Evolutionary conservation across 2,888 invertebrate genomes (phyloP).

Genomic region (Drosophila paranaensis): DNA sequence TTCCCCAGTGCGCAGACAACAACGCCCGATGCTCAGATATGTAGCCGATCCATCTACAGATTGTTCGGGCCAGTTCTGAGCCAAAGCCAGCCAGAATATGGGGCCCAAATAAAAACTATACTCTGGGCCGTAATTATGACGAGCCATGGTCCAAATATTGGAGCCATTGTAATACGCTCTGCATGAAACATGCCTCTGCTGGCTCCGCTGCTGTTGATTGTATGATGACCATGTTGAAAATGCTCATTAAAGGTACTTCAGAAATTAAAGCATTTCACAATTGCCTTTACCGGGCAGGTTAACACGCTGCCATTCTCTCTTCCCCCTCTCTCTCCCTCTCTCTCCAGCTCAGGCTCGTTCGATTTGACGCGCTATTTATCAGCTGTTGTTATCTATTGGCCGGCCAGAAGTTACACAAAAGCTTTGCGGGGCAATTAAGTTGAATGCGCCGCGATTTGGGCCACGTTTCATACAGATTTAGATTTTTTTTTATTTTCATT

Average conservation of each 20-base stretch:
- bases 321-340: too few relatives aligned
- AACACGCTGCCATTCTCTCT: conserved; percentile 36
- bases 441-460: conserved; percentile 59
- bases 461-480: conserved; percentile 21
- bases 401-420: conserved; percentile 28
- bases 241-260: conserved; percentile 81
- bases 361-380: conserved; percentile 77
- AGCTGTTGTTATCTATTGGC: conserved; percentile 75
- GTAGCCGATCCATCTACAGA: conserved; percentile 67
- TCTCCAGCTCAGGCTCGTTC: conserved; percentile 37
- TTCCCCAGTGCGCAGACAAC: conserved; percentile 66
- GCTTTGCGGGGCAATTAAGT: conserved; percentile 67
- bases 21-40: conserved; percentile 60
- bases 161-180: conserved; percentile 59
- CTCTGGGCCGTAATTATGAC: conserved; percentile 77
- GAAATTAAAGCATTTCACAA: conserved; percentile 80
- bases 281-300: conserved; percentile 70
- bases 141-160: conserved; percentile 73
- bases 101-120: conserved; percentile 37
- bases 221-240: conserved; percentile 82
- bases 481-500: neutral
- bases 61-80: conserved; percentile 49
- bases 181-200: conserved; percentile 28
- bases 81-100: conserved; percentile 12
- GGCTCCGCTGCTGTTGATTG: conserved; percentile 64